These are phyloP conservation scores for Drosophila mettleri DNA, from an alignment of 2,888 invertebrate species.

Conservation along the genomic window DNA sequence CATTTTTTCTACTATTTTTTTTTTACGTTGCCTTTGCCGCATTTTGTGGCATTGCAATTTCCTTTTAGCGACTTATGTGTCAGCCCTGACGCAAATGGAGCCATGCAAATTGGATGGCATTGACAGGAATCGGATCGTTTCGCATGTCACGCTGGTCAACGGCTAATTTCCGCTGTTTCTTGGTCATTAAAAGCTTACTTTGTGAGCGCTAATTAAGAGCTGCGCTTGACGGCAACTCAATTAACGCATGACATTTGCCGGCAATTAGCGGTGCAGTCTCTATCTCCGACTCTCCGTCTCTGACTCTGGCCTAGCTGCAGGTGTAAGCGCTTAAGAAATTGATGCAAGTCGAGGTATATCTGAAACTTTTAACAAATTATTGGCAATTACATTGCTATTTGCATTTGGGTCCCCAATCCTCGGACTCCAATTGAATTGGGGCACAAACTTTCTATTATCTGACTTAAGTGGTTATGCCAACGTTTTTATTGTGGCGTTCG, in stretches of 20 bases:
- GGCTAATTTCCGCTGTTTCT: conserved; percentile 48
- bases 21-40: background rate
- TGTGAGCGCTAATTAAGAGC: conserved; percentile 63
- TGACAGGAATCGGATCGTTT: conserved; percentile 28
- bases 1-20: background rate
- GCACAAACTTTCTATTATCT: conserved; percentile 25
- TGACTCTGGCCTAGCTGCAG: conserved; percentile 24
- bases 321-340: conserved; percentile 55
- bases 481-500: conserved; percentile 52
- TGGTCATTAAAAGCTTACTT: conserved; percentile 56
- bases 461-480: conserved; percentile 63
- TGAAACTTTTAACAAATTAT: conserved; percentile 44
- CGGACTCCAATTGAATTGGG: conserved; percentile 37
- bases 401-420: conserved; percentile 56
- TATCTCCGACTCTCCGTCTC: too few species aligned
- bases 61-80: conserved; percentile 43
- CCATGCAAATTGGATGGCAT: conserved; percentile 66
- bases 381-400: conserved; percentile 70
- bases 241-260: conserved; percentile 58
- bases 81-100: conserved; percentile 26
- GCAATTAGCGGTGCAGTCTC: conserved; percentile 58
- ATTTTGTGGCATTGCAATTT: conserved; percentile 30
- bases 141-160: conserved; percentile 40
- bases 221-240: conserved; percentile 68
- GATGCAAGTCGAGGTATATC: conserved; percentile 26